A percentile compares a stretch with the other conserved stretches of the same genome.
Evolutionary conservation across 2,113 vertebrate genomes (phyloP).

Genomic region (Tragulus kanchil): DNA sequence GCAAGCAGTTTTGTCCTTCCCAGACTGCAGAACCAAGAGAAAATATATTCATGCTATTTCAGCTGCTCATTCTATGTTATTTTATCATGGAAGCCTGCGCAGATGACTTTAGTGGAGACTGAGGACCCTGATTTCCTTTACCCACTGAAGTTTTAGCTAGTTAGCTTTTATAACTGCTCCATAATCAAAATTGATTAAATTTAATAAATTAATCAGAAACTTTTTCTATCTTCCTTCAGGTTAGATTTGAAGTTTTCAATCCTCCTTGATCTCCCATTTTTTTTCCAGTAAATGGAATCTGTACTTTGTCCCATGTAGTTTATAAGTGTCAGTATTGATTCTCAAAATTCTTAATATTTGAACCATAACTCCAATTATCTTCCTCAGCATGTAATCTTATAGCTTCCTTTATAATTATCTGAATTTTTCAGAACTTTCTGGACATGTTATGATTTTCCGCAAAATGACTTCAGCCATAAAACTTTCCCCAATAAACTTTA

Average conservation of each 20-base stretch:
- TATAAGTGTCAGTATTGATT: background rate
- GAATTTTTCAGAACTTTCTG: background rate
- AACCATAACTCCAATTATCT: background rate
- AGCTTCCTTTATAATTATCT: background rate
- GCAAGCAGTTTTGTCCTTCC: background rate
- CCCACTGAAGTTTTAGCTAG: background rate
- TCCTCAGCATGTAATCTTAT: background rate
- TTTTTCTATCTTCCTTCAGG: background rate
- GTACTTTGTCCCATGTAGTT: background rate
- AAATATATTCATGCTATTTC: background rate
- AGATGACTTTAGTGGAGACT: background rate
- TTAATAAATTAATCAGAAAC: background rate
- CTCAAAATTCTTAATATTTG: background rate
- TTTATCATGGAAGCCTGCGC: background rate
- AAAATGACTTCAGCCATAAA: background rate
- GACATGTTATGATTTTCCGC: background rate
- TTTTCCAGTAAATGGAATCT: background rate
- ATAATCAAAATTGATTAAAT: background rate
- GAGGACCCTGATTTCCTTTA: background rate
- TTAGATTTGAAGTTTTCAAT: background rate
- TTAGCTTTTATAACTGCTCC: background rate
- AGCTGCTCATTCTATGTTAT: background rate
- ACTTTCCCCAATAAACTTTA: background rate
- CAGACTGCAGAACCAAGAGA: background rate
- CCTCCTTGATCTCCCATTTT: background rate